Evolutionary conservation across 2,797 vertebrate genomes (phyloP), one percentile per base, ranked within the genome.

Genomic region (Megalops cyprinoides): DNA sequence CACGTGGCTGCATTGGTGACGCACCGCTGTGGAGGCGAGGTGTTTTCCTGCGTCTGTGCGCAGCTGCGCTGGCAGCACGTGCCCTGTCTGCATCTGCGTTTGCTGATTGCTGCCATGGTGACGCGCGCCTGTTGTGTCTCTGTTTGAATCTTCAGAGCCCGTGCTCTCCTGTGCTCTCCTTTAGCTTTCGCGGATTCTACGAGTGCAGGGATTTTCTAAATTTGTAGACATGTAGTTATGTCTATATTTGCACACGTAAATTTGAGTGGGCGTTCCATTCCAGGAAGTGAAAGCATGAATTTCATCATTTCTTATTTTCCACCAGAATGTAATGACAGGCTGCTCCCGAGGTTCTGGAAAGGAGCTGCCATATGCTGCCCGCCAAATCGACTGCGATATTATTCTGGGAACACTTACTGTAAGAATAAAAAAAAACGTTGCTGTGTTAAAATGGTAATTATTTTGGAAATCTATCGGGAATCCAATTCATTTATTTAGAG

Each of bases 181-280:
- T 56, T 65, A 39, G 65, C 49, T 71, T 28, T 75, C 62, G 55
- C 37, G 73, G 51, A 73, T 55, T 55, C 31, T 37, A 20, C 56
- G 56, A 42, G 81, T 51, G 67, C 53, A 34, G 73, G 49, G 37
- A 62, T 71, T 53, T 76, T 55, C 80, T 77, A 81, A 81, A 81
- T 77, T 49, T 81, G 39, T 44, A 77, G 60, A 71, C 74, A 77
- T 76, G 48, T 81, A 81, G 60, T 81, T 81, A 81, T 81, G 31
- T 81, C 74, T 81, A 69, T 81, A 77, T 77, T 77, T 81, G 58
- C 62, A 81, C 58, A 62, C 56, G 58, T 69, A 67, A 55, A 53
- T 67, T 65, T 71, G 74, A 39, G 56, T 81, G 74, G 48, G 74
- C 55, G 75, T 77, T 81, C 46, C 46, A 58, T 76, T 51, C 51